A percentile compares a stretch with the other conserved stretches of the same genome.
phyloP scores from a whole-genome alignment of 2,797 vertebrate genomes.

The Ctenopoma kingsleyae region DNA sequence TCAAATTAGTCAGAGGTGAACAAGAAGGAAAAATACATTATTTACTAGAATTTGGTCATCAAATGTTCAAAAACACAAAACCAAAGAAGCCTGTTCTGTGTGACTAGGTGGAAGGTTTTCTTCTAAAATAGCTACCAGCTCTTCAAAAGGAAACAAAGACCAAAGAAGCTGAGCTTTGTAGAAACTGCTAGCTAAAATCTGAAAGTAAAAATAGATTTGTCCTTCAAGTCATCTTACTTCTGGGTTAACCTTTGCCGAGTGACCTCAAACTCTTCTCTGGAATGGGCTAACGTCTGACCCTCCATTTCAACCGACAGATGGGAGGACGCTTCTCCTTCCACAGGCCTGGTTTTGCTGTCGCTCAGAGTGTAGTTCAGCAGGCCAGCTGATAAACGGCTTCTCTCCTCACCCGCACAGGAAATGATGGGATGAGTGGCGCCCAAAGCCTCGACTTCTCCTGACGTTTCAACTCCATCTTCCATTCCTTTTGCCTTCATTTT shows the following conservation, averaged over 20 bases:
- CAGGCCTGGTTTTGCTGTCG: slow-evolving; percentile 25
- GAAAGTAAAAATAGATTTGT: slow-evolving; percentile 52
- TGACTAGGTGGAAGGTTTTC: slow-evolving; percentile 4
- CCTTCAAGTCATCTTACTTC: slow-evolving; percentile 71
- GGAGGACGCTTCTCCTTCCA: slow-evolving; percentile 21
- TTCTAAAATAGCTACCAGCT: slow-evolving; percentile 27
- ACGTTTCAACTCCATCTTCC: slow-evolving; percentile 5
- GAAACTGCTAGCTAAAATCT: slow-evolving; percentile 37
- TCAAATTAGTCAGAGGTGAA: slow-evolving; percentile 17
- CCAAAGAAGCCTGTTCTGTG: slow-evolving; percentile 22
- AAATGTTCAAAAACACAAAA: slow-evolving; percentile 1
- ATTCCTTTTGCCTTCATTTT: slow-evolving; percentile 7
- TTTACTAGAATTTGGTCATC: slow-evolving; percentile 35
- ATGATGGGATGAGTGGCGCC: slow-evolving; percentile 25
- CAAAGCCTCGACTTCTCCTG: slow-evolving; percentile 4
- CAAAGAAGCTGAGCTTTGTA: slow-evolving; percentile 26
- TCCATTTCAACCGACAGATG: slow-evolving; percentile 15
- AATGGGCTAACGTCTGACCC: slow-evolving; percentile 33
- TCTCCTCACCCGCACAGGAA: slow-evolving; percentile 30
- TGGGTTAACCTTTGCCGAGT: slow-evolving; percentile 25
- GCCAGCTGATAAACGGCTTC: slow-evolving; percentile 14
- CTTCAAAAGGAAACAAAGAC: slow-evolving; percentile 21
- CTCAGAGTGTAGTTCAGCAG: slow-evolving; percentile 48
- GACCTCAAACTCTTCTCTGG: slow-evolving; percentile 42
- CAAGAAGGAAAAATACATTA: slow-evolving; percentile 27